These are phyloP conservation scores for Maconellicoccus hirsutus DNA, from an alignment of 1,140 invertebrate species.

Conservation along the genomic window DNA sequence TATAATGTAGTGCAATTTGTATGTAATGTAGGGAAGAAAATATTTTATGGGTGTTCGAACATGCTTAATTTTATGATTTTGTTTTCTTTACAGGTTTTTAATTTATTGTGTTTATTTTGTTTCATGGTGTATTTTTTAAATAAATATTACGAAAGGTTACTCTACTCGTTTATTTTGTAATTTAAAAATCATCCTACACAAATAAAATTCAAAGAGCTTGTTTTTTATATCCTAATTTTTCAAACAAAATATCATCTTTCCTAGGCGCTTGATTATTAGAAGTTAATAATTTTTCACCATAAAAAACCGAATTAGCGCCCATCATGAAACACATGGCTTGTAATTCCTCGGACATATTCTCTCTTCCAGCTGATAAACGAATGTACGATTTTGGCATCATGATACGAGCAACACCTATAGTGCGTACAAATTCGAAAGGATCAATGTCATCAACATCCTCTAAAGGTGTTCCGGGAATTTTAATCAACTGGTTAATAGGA, in stretches of 20 bases:
- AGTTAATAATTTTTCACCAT: conserved; percentile 29
- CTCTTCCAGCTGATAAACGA: conserved; percentile 30
- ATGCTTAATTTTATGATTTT: no score
- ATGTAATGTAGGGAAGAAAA: no score
- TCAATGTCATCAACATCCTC: conserved; percentile 26
- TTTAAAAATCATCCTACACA: no score
- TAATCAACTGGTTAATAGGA: conserved; percentile 29
- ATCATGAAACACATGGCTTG: conserved; percentile 29
- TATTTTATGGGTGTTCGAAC: no score
- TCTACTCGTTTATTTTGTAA: no score
- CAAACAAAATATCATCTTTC: conserved; percentile 22
- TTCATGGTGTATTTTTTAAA: no score
- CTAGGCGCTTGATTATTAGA: conserved; percentile 6
- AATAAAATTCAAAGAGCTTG: no score
- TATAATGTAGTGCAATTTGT: no score
- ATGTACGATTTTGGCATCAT: conserved; percentile 29
- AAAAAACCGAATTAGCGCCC: conserved; percentile 31
- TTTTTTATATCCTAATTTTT: conserved; percentile 24
- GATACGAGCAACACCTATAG: conserved; percentile 28
- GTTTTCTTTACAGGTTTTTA: no score
- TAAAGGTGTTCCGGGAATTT: conserved; percentile 29
- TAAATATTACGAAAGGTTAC: no score
- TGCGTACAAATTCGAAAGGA: conserved; percentile 29
- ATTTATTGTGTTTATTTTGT: no score
- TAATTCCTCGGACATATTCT: conserved; percentile 27